Conservation (phyloP, 2,113 vertebrate genomes). For the Microtus montanus region DNA sequence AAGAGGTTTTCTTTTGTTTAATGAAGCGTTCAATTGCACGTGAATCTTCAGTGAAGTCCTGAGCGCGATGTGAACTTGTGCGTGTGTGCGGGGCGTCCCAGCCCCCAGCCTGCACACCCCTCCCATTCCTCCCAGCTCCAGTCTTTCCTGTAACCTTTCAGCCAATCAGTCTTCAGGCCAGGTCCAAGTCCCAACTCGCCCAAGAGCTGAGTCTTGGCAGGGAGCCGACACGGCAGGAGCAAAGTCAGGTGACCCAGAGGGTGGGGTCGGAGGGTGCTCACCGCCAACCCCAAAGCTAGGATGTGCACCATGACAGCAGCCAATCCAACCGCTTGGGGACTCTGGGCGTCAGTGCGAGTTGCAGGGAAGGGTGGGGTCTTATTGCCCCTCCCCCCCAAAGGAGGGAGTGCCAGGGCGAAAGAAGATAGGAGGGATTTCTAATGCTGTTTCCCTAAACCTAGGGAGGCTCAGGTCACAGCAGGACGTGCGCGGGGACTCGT, state of each 20-base stretch:
- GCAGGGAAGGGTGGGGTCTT: not conserved
- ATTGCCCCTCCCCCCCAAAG: not conserved
- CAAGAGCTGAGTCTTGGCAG: not conserved
- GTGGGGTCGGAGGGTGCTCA: not conserved
- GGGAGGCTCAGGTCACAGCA: slow-evolving; percentile 6
- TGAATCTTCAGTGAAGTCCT: slow-evolving; percentile 52
- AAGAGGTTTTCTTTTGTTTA: slow-evolving; percentile 67
- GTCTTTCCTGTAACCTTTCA: not conserved
- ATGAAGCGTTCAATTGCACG: slow-evolving; percentile 58
- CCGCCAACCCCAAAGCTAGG: not conserved
- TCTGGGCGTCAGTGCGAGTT: not conserved
- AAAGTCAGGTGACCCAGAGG: slow-evolving; percentile 45
- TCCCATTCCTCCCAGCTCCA: not conserved
- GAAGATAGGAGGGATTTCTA: not conserved
- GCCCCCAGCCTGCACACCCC: not conserved
- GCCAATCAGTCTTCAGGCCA: slow-evolving; percentile 28
- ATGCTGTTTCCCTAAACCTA: not conserved
- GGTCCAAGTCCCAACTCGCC: slow-evolving; percentile 64
- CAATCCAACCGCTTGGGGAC: not conserved
- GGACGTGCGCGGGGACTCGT: not conserved
- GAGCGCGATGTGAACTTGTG: not conserved
- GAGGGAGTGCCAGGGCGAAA: not conserved
- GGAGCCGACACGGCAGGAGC: not conserved
- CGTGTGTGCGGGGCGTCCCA: not conserved
- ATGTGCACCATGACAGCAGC: not conserved